Evolutionary conservation across 2,113 vertebrate species (phyloP).

Genomic region (Martes martes): DNA sequence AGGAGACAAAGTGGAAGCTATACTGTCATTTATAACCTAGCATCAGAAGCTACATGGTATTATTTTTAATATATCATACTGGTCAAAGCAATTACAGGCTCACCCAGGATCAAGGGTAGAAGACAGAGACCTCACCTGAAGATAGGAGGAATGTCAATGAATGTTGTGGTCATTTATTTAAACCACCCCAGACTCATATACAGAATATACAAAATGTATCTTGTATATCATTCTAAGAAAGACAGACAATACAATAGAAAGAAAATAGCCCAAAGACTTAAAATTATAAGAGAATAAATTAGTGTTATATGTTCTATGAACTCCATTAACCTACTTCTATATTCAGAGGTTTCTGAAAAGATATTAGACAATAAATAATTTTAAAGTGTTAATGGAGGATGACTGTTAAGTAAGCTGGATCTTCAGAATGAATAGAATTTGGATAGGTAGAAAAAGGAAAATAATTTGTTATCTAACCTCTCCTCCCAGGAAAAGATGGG

Average conservation of each 20-base stretch:
- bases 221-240: background rate
- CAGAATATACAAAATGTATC: background rate
- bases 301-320: background rate
- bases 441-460: background rate
- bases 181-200: background rate
- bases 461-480: background rate
- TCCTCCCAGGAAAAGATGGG: background rate
- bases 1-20: background rate
- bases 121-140: background rate
- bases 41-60: background rate
- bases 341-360: conserved; percentile 8
- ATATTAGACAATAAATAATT: background rate
- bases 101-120: background rate
- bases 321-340: background rate
- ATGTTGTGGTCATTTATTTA: background rate
- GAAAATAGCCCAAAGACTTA: background rate
- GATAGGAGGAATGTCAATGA: background rate
- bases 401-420: background rate
- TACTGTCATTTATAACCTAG: background rate
- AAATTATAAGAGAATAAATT: conserved; percentile 6
- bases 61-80: background rate
- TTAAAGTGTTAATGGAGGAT: background rate
- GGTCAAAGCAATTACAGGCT: background rate
- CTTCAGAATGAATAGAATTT: background rate
- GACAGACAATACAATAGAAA: background rate